Base-by-base conservation (phyloP, 2,888 invertebrate species). In the Pimpla rufipes region DNA sequence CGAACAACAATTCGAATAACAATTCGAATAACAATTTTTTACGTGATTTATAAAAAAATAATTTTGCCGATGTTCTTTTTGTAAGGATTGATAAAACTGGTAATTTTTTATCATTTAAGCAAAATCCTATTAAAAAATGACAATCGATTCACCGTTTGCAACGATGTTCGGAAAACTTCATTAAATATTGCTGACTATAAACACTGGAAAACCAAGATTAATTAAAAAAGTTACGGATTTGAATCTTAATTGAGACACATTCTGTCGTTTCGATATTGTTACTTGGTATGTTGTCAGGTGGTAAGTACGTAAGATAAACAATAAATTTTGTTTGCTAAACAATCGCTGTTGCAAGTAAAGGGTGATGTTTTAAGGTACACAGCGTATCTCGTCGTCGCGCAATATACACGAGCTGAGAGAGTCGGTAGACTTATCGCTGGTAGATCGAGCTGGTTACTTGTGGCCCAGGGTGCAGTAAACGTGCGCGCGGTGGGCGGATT, bases 271-370 rank as follows among this genome's bases (percentile, higher is more conserved):
- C 13, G 11, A 13, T n/a, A n/a, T 55, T 55, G n/a, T 10, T 21
- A 55, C 6, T 23, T 4, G 13, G 21, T 21, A 13, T 45, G n/a
- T 45, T 45, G 13, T 13, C 13, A 45, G 45, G 45, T 13, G 45
- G 13, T 45, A 45, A 45, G 4, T n/a, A 55, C 13, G 4, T 2
- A 13, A 55, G 23, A 11, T 29, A 2, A 23, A 23, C 23, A 23
- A 55, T 55, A 55, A 23, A 55, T 55, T 23, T 13, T 55, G 21
- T 8, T 55, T 55, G 23, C 1, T 13, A 13, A 55, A 55, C 21
- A 55, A 55, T 13, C 13, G 55, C 23, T 66, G 94, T 94, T 94
- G 94, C 94, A 94, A 94, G 94, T 67, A 52, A 62, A 57, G 35
- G 40, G 52, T 37, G 45, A 50, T 64, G 37, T 64, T 75, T 75